Conservation (phyloP, 2,888 invertebrate species). For the Acronicta leporina region DNA sequence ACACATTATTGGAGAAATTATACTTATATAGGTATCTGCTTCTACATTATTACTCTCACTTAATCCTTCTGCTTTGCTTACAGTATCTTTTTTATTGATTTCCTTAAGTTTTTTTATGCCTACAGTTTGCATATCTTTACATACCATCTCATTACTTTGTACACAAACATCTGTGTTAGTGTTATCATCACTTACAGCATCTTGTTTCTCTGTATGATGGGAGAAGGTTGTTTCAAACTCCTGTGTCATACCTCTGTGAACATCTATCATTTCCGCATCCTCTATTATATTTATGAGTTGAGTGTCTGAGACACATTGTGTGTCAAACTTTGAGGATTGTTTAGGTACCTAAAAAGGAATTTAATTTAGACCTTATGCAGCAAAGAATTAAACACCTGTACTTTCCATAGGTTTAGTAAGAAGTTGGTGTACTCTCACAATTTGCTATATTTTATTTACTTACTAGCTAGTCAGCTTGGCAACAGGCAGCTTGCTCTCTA, state of each 20-base stretch:
- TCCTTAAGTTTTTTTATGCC: not conserved
- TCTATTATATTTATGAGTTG: conserved; percentile 77
- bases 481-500: too few species aligned
- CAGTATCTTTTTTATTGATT: not conserved
- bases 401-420: too few species aligned
- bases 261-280: conserved; percentile 70
- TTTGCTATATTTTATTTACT: too few species aligned
- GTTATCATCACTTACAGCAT: not conserved
- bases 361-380: too few species aligned
- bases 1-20: conserved; percentile 39
- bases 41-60: conserved; percentile 7
- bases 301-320: conserved; percentile 78
- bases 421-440: too few species aligned
- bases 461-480: too few species aligned
- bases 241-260: conserved; percentile 67
- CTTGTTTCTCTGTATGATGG: conserved; percentile 31
- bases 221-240: conserved; percentile 69
- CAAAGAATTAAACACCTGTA: too few species aligned
- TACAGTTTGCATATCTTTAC: not conserved
- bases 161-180: not conserved
- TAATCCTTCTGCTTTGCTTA: conserved; percentile 2
- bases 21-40: conserved; percentile 14
- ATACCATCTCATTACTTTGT: not conserved
- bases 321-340: conserved; percentile 70
- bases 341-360: conserved; percentile 59